phyloP scores from a whole-genome alignment of 2,113 vertebrate genomes.

The Pycnonotus jocosus region DNA sequence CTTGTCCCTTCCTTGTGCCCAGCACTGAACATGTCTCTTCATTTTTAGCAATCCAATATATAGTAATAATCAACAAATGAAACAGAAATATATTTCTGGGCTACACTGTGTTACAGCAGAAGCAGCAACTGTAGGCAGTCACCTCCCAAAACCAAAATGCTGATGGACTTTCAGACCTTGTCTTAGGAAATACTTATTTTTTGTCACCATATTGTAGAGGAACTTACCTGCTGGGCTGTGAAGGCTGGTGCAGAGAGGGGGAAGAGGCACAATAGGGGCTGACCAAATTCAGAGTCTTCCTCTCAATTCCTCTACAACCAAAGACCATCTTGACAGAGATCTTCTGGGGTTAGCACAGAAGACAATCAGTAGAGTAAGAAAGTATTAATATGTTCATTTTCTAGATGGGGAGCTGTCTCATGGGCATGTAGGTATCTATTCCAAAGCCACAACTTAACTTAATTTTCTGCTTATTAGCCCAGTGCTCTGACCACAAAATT shows the following conservation, averaged over 20 bases:
- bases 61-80: background rate
- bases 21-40: background rate
- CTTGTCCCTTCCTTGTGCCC: background rate
- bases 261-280: background rate
- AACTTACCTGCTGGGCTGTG: background rate
- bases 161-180: background rate
- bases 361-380: background rate
- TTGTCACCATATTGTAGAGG: background rate
- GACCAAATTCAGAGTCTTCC: background rate
- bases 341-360: background rate
- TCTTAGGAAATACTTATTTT: background rate
- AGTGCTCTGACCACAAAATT: background rate
- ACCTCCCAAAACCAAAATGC: background rate
- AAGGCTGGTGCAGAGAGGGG: background rate
- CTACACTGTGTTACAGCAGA: background rate
- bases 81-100: background rate
- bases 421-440: background rate
- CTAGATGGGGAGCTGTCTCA: background rate
- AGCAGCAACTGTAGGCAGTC: background rate
- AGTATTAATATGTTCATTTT: background rate
- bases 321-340: background rate
- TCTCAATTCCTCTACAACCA: background rate
- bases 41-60: background rate
- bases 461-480: background rate
- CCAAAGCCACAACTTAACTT: background rate